Evolutionary conservation across 35 echinoderm and acorn worm genomes (phyloP).

Genomic region (Heliocidaris tuberculata): DNA sequence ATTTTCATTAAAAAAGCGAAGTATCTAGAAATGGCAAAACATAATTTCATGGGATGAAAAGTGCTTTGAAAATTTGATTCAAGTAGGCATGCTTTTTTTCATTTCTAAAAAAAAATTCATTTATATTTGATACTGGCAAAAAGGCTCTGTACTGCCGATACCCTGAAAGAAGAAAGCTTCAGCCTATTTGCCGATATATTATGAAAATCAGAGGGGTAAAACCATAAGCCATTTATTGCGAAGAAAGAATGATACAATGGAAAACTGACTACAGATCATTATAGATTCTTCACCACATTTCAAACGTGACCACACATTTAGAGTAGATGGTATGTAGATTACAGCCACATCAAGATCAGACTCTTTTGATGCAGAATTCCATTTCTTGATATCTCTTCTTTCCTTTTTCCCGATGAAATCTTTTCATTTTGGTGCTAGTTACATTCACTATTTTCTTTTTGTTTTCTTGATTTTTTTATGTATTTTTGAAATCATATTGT

Average conservation of each 20-base stretch:
- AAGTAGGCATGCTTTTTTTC: neutral
- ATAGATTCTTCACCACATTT: neutral
- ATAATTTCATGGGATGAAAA: neutral
- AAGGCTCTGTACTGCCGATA: neutral
- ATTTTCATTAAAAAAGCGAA: neutral
- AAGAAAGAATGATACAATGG: neutral
- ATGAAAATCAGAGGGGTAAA: neutral
- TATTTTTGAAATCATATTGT: too few species aligned
- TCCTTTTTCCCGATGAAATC: neutral
- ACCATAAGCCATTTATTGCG: neutral
- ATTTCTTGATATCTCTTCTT: neutral
- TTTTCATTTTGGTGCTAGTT: neutral
- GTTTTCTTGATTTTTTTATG: neutral
- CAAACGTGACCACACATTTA: neutral
- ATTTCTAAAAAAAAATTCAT: neutral
- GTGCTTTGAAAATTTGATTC: neutral
- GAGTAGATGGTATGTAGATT: neutral
- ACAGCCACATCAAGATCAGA: neutral
- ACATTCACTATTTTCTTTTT: too few species aligned
- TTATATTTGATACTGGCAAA: neutral
- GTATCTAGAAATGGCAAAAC: neutral
- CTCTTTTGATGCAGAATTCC: neutral
- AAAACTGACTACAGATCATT: neutral
- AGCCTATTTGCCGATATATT: neutral
- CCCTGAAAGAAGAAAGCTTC: neutral